Conservation (phyloP, 1,140 invertebrate species). For the Dreissena rostriformis region DNA sequence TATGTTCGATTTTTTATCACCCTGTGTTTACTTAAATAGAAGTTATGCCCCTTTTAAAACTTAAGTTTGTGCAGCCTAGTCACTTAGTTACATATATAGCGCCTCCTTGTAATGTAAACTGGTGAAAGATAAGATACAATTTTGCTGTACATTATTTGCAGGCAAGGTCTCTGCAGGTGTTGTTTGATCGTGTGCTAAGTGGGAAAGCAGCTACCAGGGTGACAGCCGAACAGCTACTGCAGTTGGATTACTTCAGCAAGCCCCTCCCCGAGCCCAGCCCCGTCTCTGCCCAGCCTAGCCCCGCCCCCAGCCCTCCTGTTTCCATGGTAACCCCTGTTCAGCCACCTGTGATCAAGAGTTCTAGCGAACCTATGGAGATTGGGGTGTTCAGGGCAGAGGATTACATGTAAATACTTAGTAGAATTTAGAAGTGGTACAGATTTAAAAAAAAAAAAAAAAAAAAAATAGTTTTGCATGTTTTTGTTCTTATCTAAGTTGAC, state of each 20-base stretch:
- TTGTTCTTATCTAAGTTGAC: not conserved
- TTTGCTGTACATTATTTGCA: not conserved
- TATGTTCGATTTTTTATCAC: too few relatives aligned
- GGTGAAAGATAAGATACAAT: too few relatives aligned
- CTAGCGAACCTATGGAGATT: conserved; percentile 46
- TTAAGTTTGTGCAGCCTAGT: too few relatives aligned
- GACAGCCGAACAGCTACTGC: conserved; percentile 7
- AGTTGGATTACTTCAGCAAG: conserved; percentile 29
- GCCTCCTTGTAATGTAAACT: too few relatives aligned
- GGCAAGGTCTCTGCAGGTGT: conserved; percentile 26
- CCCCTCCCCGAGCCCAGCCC: not conserved
- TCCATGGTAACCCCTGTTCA: too few relatives aligned
- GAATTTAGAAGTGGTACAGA: not conserved
- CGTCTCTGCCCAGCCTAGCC: not conserved
- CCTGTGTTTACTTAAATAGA: too few relatives aligned
- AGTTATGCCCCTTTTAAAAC: too few relatives aligned
- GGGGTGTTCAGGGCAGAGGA: conserved; percentile 53
- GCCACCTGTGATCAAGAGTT: not conserved
- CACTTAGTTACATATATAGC: too few relatives aligned
- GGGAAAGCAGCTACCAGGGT: conserved; percentile 11
- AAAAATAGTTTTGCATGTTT: not conserved
- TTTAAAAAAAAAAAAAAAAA: too few relatives aligned
- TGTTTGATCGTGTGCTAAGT: conserved; percentile 49
- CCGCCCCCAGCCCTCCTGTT: not conserved
- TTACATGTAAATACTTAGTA: conserved; percentile 38